These are phyloP conservation scores for Stomorhina lunata DNA, from an alignment of 2,888 invertebrate genomes.

Conservation along the genomic window DNA sequence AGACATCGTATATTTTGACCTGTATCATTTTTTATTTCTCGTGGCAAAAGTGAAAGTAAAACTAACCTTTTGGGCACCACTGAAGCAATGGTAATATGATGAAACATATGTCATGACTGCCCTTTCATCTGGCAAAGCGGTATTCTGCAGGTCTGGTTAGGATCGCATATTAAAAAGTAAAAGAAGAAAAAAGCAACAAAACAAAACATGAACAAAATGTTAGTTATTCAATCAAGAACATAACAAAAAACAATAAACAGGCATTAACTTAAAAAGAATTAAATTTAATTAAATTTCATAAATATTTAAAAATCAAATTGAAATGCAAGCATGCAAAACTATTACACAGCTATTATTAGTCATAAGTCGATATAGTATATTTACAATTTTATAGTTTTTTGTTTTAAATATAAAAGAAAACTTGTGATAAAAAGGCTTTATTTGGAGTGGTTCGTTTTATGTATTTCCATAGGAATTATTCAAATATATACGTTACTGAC, in stretches of 20 bases:
- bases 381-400: slow-evolving; percentile 19
- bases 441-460: neutral
- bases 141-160: slow-evolving; percentile 86
- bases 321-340: slow-evolving; percentile 30
- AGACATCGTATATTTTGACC: too few relatives aligned
- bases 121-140: slow-evolving; percentile 99
- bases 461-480: neutral
- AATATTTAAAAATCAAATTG: slow-evolving; percentile 6
- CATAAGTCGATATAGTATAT: slow-evolving; percentile 46
- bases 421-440: slow-evolving; percentile 60
- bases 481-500: neutral
- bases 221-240: slow-evolving; percentile 66
- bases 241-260: slow-evolving; percentile 66
- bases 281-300: slow-evolving; percentile 5
- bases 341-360: slow-evolving; percentile 16
- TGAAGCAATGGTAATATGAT: slow-evolving; percentile 99
- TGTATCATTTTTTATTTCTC: neutral
- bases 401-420: slow-evolving; percentile 17
- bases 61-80: slow-evolving; percentile 99
- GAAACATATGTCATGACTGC: slow-evolving; percentile 99
- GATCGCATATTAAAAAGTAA: slow-evolving; percentile 69
- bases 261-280: slow-evolving; percentile 45
- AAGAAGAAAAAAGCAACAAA: slow-evolving; percentile 70
- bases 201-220: slow-evolving; percentile 62
- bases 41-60: slow-evolving; percentile 62